Conservation (phyloP, 2,113 vertebrate species). For the Odobenus rosmarus region DNA sequence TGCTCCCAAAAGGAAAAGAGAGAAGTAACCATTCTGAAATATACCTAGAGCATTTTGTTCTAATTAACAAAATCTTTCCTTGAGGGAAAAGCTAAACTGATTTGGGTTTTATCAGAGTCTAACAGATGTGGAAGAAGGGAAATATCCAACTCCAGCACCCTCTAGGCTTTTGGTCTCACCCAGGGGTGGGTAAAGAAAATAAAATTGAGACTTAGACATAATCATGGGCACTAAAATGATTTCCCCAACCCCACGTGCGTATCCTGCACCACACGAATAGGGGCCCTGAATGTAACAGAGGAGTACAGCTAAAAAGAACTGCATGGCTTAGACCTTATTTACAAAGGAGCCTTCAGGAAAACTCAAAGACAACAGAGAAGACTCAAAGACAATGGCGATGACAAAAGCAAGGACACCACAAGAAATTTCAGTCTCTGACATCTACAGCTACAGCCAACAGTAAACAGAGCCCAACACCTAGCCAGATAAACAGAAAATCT, state of each 20-base stretch:
- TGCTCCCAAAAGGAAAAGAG: not conserved
- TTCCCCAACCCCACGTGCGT: fast-evolving
- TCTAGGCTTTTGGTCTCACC: not conserved
- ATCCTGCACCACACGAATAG: not conserved
- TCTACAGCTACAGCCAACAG: not conserved
- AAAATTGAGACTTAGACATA: not conserved
- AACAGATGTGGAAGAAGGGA: not conserved
- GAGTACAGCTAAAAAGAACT: not conserved
- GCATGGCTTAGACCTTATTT: not conserved
- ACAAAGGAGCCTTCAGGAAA: not conserved
- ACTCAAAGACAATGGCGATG: not conserved
- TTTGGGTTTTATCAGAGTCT: not conserved
- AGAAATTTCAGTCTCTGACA: not conserved
- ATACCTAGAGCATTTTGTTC: not conserved
- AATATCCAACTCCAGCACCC: not conserved
- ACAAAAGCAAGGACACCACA: not conserved
- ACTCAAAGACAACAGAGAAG: not conserved
- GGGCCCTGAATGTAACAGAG: not conserved
- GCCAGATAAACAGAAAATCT: not conserved
- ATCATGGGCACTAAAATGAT: not conserved
- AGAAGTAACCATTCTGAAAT: not conserved
- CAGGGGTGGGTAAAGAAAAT: not conserved
- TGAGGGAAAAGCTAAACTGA: not conserved
- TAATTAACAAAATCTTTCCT: not conserved
- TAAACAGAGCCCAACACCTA: not conserved